Evolutionary conservation across 1,140 invertebrate species (phyloP), one percentile per base, ranked within the genome.

Genomic region (Dryas iulia): DNA sequence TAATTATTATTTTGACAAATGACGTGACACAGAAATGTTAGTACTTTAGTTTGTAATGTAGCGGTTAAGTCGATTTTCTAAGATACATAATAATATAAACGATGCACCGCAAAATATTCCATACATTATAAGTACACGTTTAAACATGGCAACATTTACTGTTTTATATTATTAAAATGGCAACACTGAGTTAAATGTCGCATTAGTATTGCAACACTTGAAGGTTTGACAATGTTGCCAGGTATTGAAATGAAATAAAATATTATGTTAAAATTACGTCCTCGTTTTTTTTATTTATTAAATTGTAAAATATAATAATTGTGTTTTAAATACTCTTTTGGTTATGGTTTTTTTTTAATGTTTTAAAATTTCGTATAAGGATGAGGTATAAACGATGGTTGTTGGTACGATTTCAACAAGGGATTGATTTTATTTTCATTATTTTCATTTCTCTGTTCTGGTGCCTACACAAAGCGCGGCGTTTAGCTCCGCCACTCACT

Each of bases 41-140:
- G 76, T 77, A 77, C 79, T 76, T 73, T 85, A 83, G 77, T 73
- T 69, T 73, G 71, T 71, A 78, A 47, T 61, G 33, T 86, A 86
- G 83, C 35, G 57, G 52, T 69, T 85, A 84, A 85, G 80, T 74
- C 59, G 73, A 73, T 81, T 78, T 78, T 77, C 54, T 75, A 76
- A 77, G 62, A 66, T 72, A 66, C 73, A 66, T 65, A 65, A 73
- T 65, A 65, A 73, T 69, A 33, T 70, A 78, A 69, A 61, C 65
- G 59, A 58, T 73, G 77, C 79, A 81, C 79, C 69, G 70, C 72
- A 59, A 79, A 71, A 66, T 67, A 70, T 79, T 79, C 72, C 69
- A 69, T 75, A 67, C 66, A 52, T 73, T 39, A 71, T 81, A 76
- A 77, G 75, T 79, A 81, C 77, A 79, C n/a, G n/a, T n/a, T n/a